Percentiles rank a stretch among this genome's conserved stretches.
Conservation (phyloP, 2,113 vertebrate species). For the Triplophysa tibetana region DNA sequence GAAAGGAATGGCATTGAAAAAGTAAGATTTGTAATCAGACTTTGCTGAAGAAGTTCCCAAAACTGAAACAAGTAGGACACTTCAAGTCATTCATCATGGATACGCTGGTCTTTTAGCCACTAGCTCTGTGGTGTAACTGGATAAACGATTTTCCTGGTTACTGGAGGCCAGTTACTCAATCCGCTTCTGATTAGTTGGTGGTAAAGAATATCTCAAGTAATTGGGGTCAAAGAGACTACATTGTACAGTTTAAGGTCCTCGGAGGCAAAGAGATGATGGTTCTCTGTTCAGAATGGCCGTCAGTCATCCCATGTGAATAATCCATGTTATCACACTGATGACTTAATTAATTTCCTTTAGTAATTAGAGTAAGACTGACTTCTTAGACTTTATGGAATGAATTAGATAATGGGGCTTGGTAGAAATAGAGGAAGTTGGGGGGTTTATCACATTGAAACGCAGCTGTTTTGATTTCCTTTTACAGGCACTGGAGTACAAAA, state of each 20-base stretch:
- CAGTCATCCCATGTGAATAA: constrained; percentile 54
- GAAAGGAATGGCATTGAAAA: constrained; percentile 2
- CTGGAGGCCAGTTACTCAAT: constrained; percentile 47
- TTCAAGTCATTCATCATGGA: constrained; percentile 22
- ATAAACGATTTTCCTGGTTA: constrained; percentile 45
- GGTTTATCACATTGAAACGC: constrained; percentile 33
- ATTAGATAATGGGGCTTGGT: constrained; percentile 20
- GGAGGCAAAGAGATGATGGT: constrained; percentile 45
- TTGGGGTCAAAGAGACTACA: constrained; percentile 70
- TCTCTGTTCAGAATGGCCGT: constrained; percentile 49
- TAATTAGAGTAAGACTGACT: constrained; percentile 58
- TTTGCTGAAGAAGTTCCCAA: constrained; percentile 18
- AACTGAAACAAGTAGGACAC: constrained; percentile 20
- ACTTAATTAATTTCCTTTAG: constrained; percentile 64
- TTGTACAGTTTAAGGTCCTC: constrained; percentile 60
- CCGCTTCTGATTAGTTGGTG: constrained; percentile 62
- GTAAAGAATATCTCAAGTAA: constrained; percentile 70
- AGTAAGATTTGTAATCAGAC: constrained; percentile 46
- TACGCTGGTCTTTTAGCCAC: constrained; percentile 23
- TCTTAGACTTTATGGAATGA: constrained; percentile 43
- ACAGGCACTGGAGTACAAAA: constrained; percentile 43
- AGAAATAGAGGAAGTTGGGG: constrained; percentile 30
- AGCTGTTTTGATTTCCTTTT: constrained; percentile 46
- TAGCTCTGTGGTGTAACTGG: constrained; percentile 39
- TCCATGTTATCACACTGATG: constrained; percentile 41